These are phyloP conservation scores for Agelas oroides DNA, from an alignment of 37 sponge, comb jelly and placozoan species.

Conservation along the genomic window DNA sequence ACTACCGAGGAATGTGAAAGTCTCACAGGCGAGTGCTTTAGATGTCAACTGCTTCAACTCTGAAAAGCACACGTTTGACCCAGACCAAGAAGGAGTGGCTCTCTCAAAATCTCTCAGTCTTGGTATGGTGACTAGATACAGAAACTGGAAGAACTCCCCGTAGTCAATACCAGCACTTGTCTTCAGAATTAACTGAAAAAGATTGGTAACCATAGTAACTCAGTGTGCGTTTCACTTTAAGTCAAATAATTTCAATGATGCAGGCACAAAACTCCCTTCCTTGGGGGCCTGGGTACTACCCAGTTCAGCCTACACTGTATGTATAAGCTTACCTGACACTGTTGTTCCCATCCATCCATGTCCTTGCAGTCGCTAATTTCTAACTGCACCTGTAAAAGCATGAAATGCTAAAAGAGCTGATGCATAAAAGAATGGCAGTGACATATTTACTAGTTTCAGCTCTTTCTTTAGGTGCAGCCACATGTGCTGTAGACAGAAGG, in stretches of 20 bases:
- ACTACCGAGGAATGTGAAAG: too few species aligned
- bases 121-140: constrained; percentile 29
- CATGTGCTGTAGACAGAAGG: constrained; percentile 65
- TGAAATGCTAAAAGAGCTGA: neutral
- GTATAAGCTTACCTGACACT: constrained; percentile 77
- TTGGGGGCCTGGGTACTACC: neutral
- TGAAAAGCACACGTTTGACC: too few species aligned
- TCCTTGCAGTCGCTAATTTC: constrained; percentile 38
- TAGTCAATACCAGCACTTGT: constrained; percentile 79
- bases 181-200: constrained; percentile 62
- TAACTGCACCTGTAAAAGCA: neutral
- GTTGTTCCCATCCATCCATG: constrained; percentile 80
- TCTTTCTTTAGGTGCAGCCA: constrained; percentile 78
- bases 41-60: too few species aligned
- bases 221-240: too few species aligned
- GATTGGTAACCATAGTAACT: too few species aligned
- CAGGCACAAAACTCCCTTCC: neutral
- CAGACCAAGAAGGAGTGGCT: too few species aligned
- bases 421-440: neutral
- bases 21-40: too few species aligned
- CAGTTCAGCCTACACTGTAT: too few species aligned
- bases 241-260: neutral
- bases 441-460: constrained; percentile 48
- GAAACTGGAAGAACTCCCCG: constrained; percentile 63
- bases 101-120: constrained; percentile 15